These are phyloP conservation scores for Tipula vernalis DNA, from an alignment of 2,888 invertebrate genomes.

Conservation along the genomic window DNA sequence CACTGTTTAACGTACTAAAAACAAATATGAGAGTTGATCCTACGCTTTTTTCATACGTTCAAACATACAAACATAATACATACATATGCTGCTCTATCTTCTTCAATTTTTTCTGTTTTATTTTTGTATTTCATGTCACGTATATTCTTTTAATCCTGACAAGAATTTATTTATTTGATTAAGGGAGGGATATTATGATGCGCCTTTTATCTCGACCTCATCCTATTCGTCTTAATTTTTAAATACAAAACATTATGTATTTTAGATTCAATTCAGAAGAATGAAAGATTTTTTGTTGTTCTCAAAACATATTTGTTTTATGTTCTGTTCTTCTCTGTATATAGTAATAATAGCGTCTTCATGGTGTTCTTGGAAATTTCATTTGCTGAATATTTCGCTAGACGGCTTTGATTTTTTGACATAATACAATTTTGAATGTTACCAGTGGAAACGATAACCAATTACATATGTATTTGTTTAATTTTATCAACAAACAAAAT, in stretches of 20 bases:
- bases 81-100: background rate
- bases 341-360: background rate
- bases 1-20: background rate
- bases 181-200: background rate
- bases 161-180: constrained; percentile 4
- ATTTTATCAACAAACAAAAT: background rate
- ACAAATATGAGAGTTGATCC: background rate
- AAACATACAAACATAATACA: background rate
- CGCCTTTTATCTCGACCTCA: background rate
- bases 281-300: background rate
- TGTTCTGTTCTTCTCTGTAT: background rate
- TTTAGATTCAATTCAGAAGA: background rate
- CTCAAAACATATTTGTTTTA: background rate
- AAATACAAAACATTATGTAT: background rate
- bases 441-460: background rate
- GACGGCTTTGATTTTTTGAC: background rate
- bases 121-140: background rate
- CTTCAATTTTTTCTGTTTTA: background rate
- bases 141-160: constrained; percentile 4
- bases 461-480: background rate
- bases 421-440: background rate
- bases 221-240: background rate
- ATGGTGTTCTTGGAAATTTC: background rate
- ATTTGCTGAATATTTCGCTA: background rate
- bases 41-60: background rate